Base-by-base conservation (phyloP, 1,140 invertebrate species). In the Ceratina japonica region DNA sequence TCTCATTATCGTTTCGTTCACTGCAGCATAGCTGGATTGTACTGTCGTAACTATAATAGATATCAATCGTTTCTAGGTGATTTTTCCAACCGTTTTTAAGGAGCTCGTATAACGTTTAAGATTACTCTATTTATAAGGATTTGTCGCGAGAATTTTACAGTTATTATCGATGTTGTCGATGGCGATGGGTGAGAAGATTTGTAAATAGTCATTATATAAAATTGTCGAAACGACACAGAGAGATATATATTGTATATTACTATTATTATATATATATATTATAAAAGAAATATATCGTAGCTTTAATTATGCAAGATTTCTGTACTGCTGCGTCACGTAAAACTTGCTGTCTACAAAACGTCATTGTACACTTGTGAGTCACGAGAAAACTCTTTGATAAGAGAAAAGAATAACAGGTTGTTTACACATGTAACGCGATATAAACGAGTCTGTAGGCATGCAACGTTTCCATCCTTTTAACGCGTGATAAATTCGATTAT, bases 111-210 rank as follows among this genome's bases (percentile, higher is more conserved):
- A 24, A 84, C 54, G 70, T 79, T 71, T 69, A 74, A 83, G 49
- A 61, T 83, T 79, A 74, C 79, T 69, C 71, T 83, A 84, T 83
- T 81, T 83, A 81, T 83, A 70, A 79, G 22, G 51, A 66, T 44
- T 61, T 79, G 68, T 72, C 73, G 27, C 70, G 27, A 72, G 52
- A 83, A 51, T 83, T 75, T 70, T 79, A 82, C 61, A 49, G 62
- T 70, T 82, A 73, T 74, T 68, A 84, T 75, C 63, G 71, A 66
- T 75, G 63, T 76, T 77, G 75, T 24, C 22, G 24, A 76, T 71
- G 27, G 22, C 79, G 52, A 80, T 65, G 64, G 51, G 56, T 65
- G 62, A 37, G 52, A 18, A 69, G 18, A 31, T 75, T 83, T 84
- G 81, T 84, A 84, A 79, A 83, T 84, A 84, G 72, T 83, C 65